Conservation (phyloP, 2,797 vertebrate species). For the Danionella dracula region DNA sequence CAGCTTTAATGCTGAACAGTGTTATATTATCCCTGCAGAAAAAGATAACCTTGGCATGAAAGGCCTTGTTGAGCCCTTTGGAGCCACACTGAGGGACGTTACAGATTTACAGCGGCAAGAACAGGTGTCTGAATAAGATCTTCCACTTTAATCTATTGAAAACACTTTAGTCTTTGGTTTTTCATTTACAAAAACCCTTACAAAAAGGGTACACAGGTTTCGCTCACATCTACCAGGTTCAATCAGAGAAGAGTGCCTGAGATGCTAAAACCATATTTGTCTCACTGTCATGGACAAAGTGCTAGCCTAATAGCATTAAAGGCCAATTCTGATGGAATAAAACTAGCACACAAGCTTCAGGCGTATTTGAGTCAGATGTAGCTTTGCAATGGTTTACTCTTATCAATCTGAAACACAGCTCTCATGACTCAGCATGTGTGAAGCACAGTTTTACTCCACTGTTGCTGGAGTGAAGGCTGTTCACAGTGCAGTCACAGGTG, state of each 20-base stretch:
- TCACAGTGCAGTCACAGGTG: conserved; percentile 40
- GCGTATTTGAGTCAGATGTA: neutral
- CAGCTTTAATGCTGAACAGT: conserved; percentile 6
- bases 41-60: conserved; percentile 15
- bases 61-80: neutral
- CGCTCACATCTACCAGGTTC: neutral
- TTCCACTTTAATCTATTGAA: conserved; percentile 11
- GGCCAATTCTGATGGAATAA: neutral
- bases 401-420: neutral
- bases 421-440: neutral
- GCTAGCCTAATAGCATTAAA: neutral
- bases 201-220: neutral
- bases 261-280: neutral
- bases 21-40: conserved; percentile 1
- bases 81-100: neutral
- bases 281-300: no score
- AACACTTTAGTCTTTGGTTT: neutral
- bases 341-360: neutral
- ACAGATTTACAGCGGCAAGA: conserved; percentile 5
- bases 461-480: neutral
- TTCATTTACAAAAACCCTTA: conserved; percentile 20
- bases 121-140: conserved; percentile 11
- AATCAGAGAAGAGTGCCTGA: no score
- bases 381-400: neutral
- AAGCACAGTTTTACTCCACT: neutral